These are phyloP conservation scores for Chaetodon auriga DNA, from an alignment of 2,113 vertebrate genomes.

Conservation along the genomic window DNA sequence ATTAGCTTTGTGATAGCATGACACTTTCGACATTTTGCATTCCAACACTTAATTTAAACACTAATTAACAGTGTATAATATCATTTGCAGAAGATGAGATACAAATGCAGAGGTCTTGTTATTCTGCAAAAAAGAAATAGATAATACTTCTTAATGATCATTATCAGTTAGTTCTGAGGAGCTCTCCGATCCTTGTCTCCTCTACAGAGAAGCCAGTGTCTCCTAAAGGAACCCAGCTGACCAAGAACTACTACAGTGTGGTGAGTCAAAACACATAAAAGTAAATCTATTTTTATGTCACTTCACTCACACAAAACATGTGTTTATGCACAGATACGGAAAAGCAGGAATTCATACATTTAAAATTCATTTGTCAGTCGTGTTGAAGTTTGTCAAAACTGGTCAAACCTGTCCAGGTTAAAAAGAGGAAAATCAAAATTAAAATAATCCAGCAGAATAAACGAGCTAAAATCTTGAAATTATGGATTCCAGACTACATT, in stretches of 20 bases:
- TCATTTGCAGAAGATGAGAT: background rate
- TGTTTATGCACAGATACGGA: background rate
- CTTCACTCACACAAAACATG: background rate
- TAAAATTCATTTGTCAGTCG: background rate
- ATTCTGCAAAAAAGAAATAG: no score
- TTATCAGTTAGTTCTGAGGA: background rate
- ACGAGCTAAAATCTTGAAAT: background rate
- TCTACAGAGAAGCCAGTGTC: constrained; percentile 92
- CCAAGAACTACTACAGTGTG: constrained; percentile 97
- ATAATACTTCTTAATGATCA: background rate
- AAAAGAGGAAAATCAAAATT: background rate
- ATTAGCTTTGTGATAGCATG: background rate
- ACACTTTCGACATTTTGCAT: no score
- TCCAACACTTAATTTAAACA: background rate
- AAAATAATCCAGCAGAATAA: background rate
- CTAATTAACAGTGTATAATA: background rate
- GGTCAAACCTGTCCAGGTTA: background rate
- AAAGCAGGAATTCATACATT: background rate
- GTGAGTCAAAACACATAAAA: constrained; percentile 82
- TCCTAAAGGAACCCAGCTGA: constrained; percentile 93
- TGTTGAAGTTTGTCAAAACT: background rate
- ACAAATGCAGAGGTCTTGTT: background rate
- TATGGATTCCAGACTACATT: background rate
- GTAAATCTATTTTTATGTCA: no score
- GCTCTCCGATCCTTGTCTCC: background rate